Evolutionary conservation across 2,888 invertebrate genomes (phyloP).

Genomic region (Eupsilia transversa): DNA sequence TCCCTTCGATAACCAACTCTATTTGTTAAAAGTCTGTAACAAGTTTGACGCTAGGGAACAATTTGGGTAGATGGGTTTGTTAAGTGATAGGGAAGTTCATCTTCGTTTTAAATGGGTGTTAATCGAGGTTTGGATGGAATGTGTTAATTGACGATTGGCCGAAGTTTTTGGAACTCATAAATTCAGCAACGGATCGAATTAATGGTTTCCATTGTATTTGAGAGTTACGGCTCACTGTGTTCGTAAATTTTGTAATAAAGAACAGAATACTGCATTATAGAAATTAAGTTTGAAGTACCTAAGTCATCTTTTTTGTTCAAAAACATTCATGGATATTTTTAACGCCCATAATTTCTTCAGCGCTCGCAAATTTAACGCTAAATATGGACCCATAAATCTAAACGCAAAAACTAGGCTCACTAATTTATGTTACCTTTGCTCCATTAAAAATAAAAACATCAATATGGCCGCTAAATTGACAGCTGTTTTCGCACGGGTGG

Average conservation of each 20-base stretch:
- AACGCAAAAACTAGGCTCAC: constrained; percentile 35
- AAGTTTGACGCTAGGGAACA: constrained; percentile 34
- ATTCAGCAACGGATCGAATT: neutral
- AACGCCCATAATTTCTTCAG: neutral
- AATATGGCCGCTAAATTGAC: constrained; percentile 72
- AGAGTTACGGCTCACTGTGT: neutral
- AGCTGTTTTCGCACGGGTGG: constrained; percentile 84
- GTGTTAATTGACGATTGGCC: constrained; percentile 31
- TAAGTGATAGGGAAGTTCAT: constrained; percentile 56
- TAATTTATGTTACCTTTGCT: constrained; percentile 42
- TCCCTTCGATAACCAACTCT: constrained; percentile 29
- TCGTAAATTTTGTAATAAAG: neutral
- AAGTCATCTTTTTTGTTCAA: neutral
- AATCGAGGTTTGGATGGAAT: constrained; percentile 28
- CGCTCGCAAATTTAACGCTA: constrained; percentile 40
- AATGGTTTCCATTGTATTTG: neutral
- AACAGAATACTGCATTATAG: too few relatives aligned
- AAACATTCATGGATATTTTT: constrained; percentile 1
- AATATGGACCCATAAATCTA: constrained; percentile 46
- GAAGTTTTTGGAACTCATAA: neutral
- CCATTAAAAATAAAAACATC: constrained; percentile 57
- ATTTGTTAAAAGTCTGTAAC: constrained; percentile 33
- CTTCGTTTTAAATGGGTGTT: constrained; percentile 50
- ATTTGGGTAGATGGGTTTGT: constrained; percentile 48
- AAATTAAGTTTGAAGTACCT: too few relatives aligned